Evolutionary conservation across 2,888 invertebrate genomes (phyloP).

Genomic region (Heterodera filipjevi): DNA sequence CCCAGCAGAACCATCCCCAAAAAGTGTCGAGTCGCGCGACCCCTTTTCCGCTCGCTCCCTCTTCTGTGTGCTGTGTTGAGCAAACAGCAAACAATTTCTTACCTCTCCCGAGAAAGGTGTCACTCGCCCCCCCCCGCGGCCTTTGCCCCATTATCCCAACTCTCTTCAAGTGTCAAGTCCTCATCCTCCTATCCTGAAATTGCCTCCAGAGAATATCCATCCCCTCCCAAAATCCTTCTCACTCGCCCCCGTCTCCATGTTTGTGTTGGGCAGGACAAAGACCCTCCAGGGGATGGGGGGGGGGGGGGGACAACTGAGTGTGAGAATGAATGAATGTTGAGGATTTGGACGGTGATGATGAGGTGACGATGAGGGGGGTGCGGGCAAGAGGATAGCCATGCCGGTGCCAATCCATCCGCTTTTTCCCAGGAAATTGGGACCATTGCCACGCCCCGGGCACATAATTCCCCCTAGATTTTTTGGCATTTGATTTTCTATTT

Average conservation of each 20-base stretch:
- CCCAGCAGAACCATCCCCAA: slow-evolving; percentile 1
- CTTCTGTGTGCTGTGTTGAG: no score
- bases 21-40: not conserved
- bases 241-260: no score
- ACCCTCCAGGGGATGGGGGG: not conserved
- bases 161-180: slow-evolving; percentile 4
- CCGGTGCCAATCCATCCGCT: not conserved
- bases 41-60: not conserved
- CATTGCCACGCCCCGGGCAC: not conserved
- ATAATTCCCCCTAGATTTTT: not conserved
- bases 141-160: not conserved
- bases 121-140: not conserved
- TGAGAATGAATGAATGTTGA: not conserved
- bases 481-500: no score
- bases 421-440: not conserved
- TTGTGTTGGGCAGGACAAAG: slow-evolving; percentile 9
- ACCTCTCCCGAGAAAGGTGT: slow-evolving; percentile 7
- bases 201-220: slow-evolving; percentile 5
- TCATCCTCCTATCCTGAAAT: slow-evolving; percentile 9
- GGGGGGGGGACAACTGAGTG: not conserved
- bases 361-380: not conserved
- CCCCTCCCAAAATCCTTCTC: not conserved
- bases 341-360: not conserved
- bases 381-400: no score
- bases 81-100: not conserved